Evolutionary conservation across 2,113 vertebrate species (phyloP).

Genomic region (Clinocottus analis): DNA sequence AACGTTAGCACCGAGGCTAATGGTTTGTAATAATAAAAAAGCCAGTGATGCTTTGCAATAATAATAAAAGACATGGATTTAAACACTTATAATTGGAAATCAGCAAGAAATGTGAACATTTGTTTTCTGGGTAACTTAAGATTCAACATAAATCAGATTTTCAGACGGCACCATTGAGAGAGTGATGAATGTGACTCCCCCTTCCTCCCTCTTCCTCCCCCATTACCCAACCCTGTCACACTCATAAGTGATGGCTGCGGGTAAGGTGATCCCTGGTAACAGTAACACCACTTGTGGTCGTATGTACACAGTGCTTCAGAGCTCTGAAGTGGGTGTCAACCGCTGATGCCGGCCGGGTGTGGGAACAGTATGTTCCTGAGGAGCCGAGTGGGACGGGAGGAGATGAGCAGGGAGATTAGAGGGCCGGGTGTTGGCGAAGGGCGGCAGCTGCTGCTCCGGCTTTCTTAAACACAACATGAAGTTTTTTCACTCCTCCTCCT

Average conservation of each 20-base stretch:
- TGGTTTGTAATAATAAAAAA: too few relatives aligned
- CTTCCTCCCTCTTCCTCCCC: too few relatives aligned
- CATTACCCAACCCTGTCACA: constrained; percentile 55
- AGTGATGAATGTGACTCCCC: background rate
- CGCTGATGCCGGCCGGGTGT: constrained; percentile 42
- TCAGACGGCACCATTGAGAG: background rate
- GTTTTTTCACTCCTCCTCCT: background rate
- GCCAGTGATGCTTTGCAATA: too few relatives aligned
- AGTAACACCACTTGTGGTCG: constrained; percentile 71
- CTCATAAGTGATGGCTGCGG: constrained; percentile 59
- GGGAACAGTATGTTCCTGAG: constrained; percentile 57
- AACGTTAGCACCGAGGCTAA: too few relatives aligned
- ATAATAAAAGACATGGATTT: too few relatives aligned
- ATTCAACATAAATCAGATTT: background rate
- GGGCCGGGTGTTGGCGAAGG: background rate
- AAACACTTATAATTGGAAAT: too few relatives aligned
- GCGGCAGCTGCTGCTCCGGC: background rate
- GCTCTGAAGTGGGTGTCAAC: constrained; percentile 74
- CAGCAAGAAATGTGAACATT: background rate
- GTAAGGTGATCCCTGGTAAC: constrained; percentile 75
- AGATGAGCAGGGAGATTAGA: constrained; percentile 39
- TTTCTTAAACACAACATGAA: background rate
- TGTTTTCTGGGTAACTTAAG: background rate
- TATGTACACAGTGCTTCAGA: constrained; percentile 76
- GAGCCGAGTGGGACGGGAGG: constrained; percentile 23